These are phyloP conservation scores for Argya squamiceps DNA, from an alignment of 2,797 vertebrate genomes.

Conservation along the genomic window DNA sequence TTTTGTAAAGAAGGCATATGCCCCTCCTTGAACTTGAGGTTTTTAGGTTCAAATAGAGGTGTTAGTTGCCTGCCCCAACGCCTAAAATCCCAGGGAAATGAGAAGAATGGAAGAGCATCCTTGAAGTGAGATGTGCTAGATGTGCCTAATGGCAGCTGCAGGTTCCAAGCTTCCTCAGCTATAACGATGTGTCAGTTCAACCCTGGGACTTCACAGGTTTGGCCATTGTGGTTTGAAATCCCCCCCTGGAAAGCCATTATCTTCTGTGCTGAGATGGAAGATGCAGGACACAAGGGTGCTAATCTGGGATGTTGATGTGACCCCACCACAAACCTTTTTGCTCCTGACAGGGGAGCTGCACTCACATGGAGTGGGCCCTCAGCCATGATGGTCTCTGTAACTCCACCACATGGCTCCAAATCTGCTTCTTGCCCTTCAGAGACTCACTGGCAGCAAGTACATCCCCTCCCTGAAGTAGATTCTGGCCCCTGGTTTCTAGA, in stretches of 20 bases:
- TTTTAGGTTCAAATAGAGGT: not conserved
- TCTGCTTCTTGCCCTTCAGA: not conserved
- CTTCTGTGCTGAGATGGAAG: not conserved
- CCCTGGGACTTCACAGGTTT: not conserved
- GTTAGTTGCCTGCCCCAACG: not conserved
- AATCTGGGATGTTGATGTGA: fast-evolving
- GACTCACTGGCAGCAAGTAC: fast-evolving
- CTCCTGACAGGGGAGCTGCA: not conserved
- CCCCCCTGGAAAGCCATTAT: not conserved
- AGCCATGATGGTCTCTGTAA: fast-evolving
- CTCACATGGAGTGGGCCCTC: fast-evolving
- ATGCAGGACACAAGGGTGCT: not conserved
- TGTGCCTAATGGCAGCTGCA: not conserved
- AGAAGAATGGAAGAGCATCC: not conserved
- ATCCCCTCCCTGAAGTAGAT: fast-evolving
- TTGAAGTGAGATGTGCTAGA: not conserved
- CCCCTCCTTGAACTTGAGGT: not conserved
- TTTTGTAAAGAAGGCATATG: not conserved
- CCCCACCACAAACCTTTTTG: not conserved
- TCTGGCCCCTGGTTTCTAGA: not conserved
- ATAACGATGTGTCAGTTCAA: not conserved
- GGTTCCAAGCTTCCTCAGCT: not conserved
- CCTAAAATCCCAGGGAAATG: not conserved
- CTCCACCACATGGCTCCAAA: not conserved
- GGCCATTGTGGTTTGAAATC: not conserved